These are phyloP conservation scores for Camponotus fellah DNA, from an alignment of 2,888 invertebrate species.

Conservation along the genomic window DNA sequence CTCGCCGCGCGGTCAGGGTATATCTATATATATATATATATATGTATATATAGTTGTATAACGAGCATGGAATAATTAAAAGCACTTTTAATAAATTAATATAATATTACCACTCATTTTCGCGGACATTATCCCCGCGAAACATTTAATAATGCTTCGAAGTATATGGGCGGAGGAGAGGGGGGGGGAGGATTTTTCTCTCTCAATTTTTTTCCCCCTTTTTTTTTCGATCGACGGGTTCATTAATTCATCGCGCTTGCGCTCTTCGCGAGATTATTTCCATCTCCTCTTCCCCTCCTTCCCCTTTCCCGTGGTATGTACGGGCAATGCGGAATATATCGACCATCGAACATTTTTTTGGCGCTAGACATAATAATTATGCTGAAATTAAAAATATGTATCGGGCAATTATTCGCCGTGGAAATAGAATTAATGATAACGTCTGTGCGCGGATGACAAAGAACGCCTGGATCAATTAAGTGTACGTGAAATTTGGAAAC, in stretches of 20 bases:
- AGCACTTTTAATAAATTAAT: conserved; percentile 69
- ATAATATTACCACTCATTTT: conserved; percentile 53
- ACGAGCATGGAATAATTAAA: conserved; percentile 70
- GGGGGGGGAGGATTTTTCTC: not conserved
- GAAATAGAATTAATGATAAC: not conserved
- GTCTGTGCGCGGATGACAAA: conserved; percentile 8
- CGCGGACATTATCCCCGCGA: conserved; percentile 47
- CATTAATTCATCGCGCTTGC: conserved; percentile 53
- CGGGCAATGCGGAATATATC: conserved; percentile 34
- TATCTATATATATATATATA: conserved; percentile 35
- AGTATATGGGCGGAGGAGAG: not conserved
- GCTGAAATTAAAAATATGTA: conserved; percentile 44
- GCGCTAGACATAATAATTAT: conserved; percentile 37
- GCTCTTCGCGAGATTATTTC: conserved; percentile 46
- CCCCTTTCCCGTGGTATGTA: not conserved
- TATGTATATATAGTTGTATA: conserved; percentile 48
- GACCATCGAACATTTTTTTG: conserved; percentile 43
- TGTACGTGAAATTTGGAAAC: not conserved
- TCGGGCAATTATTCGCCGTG: conserved; percentile 35
- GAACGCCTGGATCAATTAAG: conserved; percentile 9
- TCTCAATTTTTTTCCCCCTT: conserved; percentile 19
- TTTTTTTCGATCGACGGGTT: conserved; percentile 53
- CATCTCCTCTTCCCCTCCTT: not conserved
- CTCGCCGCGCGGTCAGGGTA: conserved; percentile 42
- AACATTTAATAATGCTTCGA: conserved; percentile 47